phyloP scores from a whole-genome alignment of 2,888 invertebrate genomes.

The Liopterus haemorrhoidalis region DNA sequence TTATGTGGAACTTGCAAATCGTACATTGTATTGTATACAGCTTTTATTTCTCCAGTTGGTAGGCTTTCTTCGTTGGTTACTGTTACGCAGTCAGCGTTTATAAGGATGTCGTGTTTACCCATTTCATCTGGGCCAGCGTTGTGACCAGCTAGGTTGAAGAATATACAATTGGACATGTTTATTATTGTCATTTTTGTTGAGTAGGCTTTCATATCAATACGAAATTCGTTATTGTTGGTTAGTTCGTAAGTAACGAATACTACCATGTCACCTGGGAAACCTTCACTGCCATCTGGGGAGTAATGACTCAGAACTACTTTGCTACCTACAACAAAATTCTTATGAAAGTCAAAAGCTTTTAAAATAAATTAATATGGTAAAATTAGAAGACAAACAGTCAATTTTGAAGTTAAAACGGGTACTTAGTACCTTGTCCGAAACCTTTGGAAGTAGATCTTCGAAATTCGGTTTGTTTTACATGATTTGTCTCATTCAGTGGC shows the following conservation, averaged over 20 bases:
- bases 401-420: too few relatives aligned
- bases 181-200: constrained; percentile 72
- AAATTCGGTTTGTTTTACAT: too few relatives aligned
- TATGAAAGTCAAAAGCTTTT: neutral
- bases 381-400: too few relatives aligned
- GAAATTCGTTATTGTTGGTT: constrained; percentile 66
- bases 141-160: constrained; percentile 88
- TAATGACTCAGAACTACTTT: constrained; percentile 66
- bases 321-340: too few relatives aligned
- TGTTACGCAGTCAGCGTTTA: constrained; percentile 73
- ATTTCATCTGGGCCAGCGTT: constrained; percentile 59
- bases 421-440: too few relatives aligned
- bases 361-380: constrained; percentile 15
- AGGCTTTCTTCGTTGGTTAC: constrained; percentile 59
- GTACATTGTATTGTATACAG: constrained; percentile 63
- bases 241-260: constrained; percentile 65
- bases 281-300: constrained; percentile 73
- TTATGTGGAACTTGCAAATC: constrained; percentile 61
- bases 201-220: constrained; percentile 69
- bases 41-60: constrained; percentile 66
- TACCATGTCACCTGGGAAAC: constrained; percentile 77
- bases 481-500: too few relatives aligned
- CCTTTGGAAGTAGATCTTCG: too few relatives aligned
- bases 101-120: constrained; percentile 61
- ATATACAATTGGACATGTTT: constrained; percentile 79